phyloP scores from a whole-genome alignment of 2,113 vertebrate species.

The Pomatostomus ruficeps region DNA sequence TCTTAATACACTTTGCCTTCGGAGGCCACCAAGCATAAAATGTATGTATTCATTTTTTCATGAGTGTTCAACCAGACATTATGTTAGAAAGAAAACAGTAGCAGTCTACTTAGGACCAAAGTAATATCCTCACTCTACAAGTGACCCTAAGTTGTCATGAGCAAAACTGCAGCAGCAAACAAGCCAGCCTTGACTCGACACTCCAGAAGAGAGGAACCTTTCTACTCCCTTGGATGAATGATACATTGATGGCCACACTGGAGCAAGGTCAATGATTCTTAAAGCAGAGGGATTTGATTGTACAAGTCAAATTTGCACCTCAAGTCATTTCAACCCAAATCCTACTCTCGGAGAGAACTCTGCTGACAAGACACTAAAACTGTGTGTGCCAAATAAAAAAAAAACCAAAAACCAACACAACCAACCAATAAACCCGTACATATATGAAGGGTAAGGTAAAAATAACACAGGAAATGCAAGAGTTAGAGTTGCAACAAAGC shows the following conservation, averaged over 20 bases:
- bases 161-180: conserved; percentile 11
- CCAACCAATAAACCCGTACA: background rate
- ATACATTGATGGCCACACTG: background rate
- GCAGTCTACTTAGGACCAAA: background rate
- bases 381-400: background rate
- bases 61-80: background rate
- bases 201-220: conserved; percentile 19
- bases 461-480: background rate
- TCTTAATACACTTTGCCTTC: background rate
- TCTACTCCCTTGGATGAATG: background rate
- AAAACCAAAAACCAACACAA: background rate
- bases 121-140: background rate
- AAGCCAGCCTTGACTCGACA: background rate
- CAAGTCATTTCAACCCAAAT: background rate
- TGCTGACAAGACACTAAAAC: background rate
- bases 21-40: background rate
- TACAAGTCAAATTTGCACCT: background rate
- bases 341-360: background rate
- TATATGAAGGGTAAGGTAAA: background rate
- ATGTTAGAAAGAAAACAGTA: background rate
- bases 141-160: background rate
- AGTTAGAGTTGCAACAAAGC: background rate
- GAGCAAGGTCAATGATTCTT: background rate
- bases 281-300: background rate
- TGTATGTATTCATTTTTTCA: background rate